Base-by-base conservation (phyloP, 2,113 vertebrate genomes). In the Phyllostomus discolor region DNA sequence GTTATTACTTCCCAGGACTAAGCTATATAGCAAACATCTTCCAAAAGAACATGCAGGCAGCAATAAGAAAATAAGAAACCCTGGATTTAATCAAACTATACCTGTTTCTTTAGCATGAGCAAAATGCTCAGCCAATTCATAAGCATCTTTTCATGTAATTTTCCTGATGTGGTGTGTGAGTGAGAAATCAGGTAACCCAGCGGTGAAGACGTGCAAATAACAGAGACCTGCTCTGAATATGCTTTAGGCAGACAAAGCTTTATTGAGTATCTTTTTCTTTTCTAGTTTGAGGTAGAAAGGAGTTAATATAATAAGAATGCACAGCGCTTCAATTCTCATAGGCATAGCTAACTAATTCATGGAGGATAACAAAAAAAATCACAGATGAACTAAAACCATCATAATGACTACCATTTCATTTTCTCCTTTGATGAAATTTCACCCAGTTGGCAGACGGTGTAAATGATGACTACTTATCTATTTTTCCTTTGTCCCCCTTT, bases 1-100 rank as follows among this genome's bases (percentile, higher is more conserved):
- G 88, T 92, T 95, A 90, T 84, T 90, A 81, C 96, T 96, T 95
- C 90, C 81, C 54, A 95, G 90, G 35, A 91, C 92, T 95, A 85
- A 95, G 62, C 48, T 76, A 52, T 92, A 90, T 31, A 92, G 50
- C 87, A 52, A 88, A 86, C 5, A 6, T 96, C 94, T 97, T 95
- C 81, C 62, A 85, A 95, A 97, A 88, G 84, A 93, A 82, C 84
- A 88, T 10, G 41, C 84, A 91, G 81, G 73, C 48, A 92, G 88
- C 82, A 83, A 83, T 70, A 35, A 52, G 59, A 95, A 95, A 89
- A 79, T 83, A 35, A 48, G 59, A 95, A 92, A 88, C 38, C 46
- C 14, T 22, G n/a, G 28, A 59, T 85, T 95, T 94, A 76, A 95
- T 94, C 83, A 94, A 90, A 92, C 79, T 84, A 88, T 89, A 82